These are phyloP conservation scores for Dolichomitus sp. DNA, from an alignment of 2,888 invertebrate genomes.

Conservation along the genomic window DNA sequence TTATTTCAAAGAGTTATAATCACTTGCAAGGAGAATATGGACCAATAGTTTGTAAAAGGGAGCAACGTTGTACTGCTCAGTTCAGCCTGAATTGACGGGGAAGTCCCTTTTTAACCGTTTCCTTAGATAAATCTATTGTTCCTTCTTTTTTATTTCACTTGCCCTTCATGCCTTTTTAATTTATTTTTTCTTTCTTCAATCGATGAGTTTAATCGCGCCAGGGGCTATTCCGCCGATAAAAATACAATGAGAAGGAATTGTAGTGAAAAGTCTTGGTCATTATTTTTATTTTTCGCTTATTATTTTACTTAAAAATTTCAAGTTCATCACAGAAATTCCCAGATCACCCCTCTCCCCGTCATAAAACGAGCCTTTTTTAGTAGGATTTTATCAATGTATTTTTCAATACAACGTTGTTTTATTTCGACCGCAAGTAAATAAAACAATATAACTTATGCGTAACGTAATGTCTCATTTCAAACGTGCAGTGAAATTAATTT, in stretches of 20 bases:
- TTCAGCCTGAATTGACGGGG: neutral
- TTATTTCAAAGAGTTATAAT: neutral
- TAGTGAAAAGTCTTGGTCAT: neutral
- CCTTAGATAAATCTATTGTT: conserved; percentile 53
- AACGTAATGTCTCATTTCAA: no score
- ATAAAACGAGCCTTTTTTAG: neutral
- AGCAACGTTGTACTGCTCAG: neutral
- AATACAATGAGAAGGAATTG: conserved; percentile 18
- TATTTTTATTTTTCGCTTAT: conserved; percentile 2
- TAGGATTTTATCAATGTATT: neutral
- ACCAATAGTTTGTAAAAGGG: neutral
- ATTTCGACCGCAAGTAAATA: neutral
- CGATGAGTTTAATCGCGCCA: conserved; percentile 13
- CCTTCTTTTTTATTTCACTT: conserved; percentile 11
- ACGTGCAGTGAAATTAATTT: no score
- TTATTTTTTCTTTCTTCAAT: conserved; percentile 3
- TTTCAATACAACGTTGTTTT: neutral
- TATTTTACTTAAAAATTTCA: neutral
- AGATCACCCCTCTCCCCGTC: neutral
- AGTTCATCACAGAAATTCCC: neutral
- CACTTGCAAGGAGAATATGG: neutral
- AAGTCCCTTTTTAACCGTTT: conserved; percentile 41
- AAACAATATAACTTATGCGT: neutral
- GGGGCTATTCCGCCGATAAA: conserved; percentile 11
- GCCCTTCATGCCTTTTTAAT: neutral